Evolutionary conservation across 1,140 invertebrate species (phyloP), one percentile per base, ranked within the genome.

Genomic region (Sogatella furcifera): DNA sequence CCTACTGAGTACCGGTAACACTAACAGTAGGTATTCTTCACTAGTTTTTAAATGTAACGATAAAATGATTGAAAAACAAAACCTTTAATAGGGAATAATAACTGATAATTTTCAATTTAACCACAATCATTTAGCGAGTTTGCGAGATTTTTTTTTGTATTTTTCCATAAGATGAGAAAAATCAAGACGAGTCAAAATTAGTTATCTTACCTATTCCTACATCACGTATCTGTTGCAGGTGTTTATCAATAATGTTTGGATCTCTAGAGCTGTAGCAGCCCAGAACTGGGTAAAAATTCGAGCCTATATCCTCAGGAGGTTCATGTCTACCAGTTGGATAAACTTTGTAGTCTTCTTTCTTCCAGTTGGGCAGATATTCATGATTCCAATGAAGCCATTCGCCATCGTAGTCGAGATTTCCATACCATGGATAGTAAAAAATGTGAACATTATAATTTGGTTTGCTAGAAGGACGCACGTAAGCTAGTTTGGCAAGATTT

Each of bases 351-450:
- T 76, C 73, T 55, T 74, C 74, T 61, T 73, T 73, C 58, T 74
- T 75, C 76, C 74, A 76, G 58, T 76, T 75, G 5, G 73, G 72
- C 24, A 77, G 61, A 62, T 75, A 74, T 22, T 72, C 67, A 49
- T 77, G 74, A 66, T 78, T 76, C 77, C 77, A 79, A 52, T 76
- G 76, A 59, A 69, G 71, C 72, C 74, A 78, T 10, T 58, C 55
- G 4, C 73, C 72, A 59, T 79, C 76, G 58, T 70, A 70, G 43
- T 65, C 61, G n/a, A 68, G 38, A 42, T 74, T 77, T 13, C 72
- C 71, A 66, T 77, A 78, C 77, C 76, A 78, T 8, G 74, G 67
- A 62, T 78, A 78, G 64, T 79, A 79, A 68, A 79, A 79, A 43
- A 75, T 73, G 62, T 78, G 77, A 21, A 76, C 68, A 59, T 76